Percentiles rank a stretch among this genome's conserved stretches.
Evolutionary conservation across 2,113 vertebrate species (phyloP).

Genomic region (Psilopsiagon aurifrons): DNA sequence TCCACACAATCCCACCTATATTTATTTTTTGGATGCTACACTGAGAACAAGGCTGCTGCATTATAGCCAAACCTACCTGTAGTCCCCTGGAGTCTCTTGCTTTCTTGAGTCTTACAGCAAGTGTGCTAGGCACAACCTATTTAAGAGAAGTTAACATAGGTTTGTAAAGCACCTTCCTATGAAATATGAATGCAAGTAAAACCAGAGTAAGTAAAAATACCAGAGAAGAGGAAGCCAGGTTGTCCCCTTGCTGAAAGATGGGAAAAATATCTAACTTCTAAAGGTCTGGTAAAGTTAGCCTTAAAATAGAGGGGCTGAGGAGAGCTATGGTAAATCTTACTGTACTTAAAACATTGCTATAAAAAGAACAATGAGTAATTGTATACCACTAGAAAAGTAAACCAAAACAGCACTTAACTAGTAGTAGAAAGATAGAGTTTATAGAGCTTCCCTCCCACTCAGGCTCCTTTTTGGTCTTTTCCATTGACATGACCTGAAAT

Average conservation of each 20-base stretch:
- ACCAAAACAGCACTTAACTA: not conserved
- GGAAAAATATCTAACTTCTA: not conserved
- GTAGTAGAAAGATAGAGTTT: not conserved
- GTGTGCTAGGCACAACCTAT: not conserved
- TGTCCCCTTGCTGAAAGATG: not conserved
- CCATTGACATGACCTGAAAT: not conserved
- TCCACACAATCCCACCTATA: not conserved
- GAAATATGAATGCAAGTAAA: not conserved
- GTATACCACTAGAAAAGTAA: not conserved
- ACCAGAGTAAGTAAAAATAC: not conserved
- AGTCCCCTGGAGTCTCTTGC: not conserved
- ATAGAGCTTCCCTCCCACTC: not conserved
- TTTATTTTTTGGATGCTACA: not conserved
- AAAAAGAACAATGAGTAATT: not conserved
- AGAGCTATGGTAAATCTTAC: not conserved
- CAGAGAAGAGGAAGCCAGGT: not conserved
- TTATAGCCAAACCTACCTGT: slow-evolving; percentile 19
- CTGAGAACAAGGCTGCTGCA: not conserved
- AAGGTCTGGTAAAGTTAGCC: not conserved
- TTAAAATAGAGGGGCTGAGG: not conserved
- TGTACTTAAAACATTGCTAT: not conserved
- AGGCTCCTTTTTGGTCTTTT: not conserved
- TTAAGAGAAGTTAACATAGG: not conserved
- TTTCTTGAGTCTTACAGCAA: not conserved
- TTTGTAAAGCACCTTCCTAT: not conserved